phyloP scores from a whole-genome alignment of 2,113 vertebrate genomes.

The Tamias sibiricus region DNA sequence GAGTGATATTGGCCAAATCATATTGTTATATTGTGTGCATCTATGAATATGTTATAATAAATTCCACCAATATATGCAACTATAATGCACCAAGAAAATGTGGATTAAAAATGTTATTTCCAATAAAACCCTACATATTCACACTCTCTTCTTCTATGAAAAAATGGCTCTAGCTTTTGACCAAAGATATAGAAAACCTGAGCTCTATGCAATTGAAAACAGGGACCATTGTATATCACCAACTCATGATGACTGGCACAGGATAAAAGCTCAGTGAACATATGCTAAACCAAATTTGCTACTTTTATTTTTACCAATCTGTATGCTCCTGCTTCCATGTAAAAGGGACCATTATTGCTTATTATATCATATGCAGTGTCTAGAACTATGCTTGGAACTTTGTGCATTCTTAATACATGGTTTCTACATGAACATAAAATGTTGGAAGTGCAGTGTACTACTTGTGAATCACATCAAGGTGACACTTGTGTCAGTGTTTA shows the following conservation, averaged over 20 bases:
- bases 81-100: no score
- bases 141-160: background rate
- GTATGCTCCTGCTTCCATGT: background rate
- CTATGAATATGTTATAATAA: no score
- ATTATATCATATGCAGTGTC: background rate
- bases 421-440: background rate
- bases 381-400: background rate
- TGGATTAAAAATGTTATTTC: background rate
- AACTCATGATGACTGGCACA: background rate
- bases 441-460: background rate
- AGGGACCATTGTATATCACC: background rate
- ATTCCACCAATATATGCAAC: no score
- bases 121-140: background rate
- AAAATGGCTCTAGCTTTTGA: slow-evolving; percentile 17
- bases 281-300: background rate
- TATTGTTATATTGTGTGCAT: no score
- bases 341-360: background rate
- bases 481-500: background rate
- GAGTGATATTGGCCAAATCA: no score
- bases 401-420: background rate
- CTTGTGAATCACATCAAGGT: background rate
- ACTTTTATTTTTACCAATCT: background rate
- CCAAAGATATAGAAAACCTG: background rate
- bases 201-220: background rate
- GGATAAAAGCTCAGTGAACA: background rate